Evolutionary conservation across 2,113 vertebrate species (phyloP).

Genomic region (Calonectris borealis): DNA sequence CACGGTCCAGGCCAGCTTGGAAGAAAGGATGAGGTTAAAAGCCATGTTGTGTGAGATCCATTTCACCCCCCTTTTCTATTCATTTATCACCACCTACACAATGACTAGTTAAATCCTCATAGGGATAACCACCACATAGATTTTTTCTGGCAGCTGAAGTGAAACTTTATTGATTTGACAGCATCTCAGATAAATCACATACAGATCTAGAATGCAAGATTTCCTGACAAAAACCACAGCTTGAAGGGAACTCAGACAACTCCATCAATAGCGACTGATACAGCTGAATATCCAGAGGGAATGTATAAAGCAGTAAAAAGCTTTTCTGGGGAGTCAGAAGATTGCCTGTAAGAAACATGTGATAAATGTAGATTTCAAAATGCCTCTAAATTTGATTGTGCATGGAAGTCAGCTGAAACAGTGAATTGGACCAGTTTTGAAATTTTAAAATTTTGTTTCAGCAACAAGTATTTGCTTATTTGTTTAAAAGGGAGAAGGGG

Average conservation of each 20-base stretch:
- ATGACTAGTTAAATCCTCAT: background rate
- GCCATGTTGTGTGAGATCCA: background rate
- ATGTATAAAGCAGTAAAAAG: background rate
- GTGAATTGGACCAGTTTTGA: background rate
- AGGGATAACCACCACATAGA: background rate
- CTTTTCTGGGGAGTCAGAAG: background rate
- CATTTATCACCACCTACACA: background rate
- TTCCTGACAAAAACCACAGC: background rate
- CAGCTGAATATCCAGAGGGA: background rate
- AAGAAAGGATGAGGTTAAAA: background rate
- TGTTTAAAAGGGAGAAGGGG: background rate
- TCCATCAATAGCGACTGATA: background rate
- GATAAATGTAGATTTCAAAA: background rate
- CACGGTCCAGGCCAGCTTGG: background rate
- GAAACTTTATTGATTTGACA: constrained; percentile 47
- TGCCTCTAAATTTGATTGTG: background rate
- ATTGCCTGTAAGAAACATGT: background rate
- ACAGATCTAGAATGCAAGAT: constrained; percentile 11
- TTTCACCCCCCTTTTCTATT: background rate
- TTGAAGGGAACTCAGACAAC: background rate
- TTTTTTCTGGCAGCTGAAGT: constrained; percentile 1
- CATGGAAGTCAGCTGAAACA: background rate
- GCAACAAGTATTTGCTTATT: background rate
- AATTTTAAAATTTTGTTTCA: background rate
- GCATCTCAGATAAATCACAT: constrained; percentile 2